Evolutionary conservation across 1,140 invertebrate species (phyloP).

Genomic region (Neodiprion virginianus): DNA sequence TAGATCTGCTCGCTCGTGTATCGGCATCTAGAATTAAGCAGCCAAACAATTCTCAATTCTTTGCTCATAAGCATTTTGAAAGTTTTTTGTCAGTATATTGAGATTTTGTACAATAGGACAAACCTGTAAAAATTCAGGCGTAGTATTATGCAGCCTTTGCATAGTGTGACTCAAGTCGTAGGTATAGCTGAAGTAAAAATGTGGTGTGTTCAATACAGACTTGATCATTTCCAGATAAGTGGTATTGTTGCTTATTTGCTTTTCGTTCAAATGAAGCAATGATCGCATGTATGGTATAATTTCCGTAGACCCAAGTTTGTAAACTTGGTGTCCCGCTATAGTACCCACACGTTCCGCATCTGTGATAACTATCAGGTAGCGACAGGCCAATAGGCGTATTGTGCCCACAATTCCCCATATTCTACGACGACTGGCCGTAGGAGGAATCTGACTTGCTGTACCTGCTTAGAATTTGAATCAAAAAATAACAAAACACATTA

Average conservation of each 20-base stretch:
- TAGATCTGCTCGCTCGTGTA: slow-evolving; percentile 81
- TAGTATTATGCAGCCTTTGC: slow-evolving; percentile 88
- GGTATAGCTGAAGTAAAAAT: slow-evolving; percentile 91
- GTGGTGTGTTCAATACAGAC: slow-evolving; percentile 77
- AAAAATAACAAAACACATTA: neutral
- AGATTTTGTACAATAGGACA: slow-evolving; percentile 8
- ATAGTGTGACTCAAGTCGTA: slow-evolving; percentile 94
- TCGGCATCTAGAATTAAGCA: slow-evolving; percentile 63
- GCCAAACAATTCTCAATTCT: slow-evolving; percentile 25
- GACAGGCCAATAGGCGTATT: slow-evolving; percentile 84
- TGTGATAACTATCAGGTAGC: slow-evolving; percentile 91
- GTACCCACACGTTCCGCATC: slow-evolving; percentile 84
- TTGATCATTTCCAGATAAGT: slow-evolving; percentile 85
- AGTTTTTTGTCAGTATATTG: neutral
- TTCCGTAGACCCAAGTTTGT: slow-evolving; percentile 82
- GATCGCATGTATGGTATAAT: slow-evolving; percentile 87
- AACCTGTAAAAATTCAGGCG: slow-evolving; percentile 82
- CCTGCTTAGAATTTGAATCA: slow-evolving; percentile 55
- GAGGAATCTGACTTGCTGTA: slow-evolving; percentile 66
- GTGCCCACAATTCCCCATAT: slow-evolving; percentile 92
- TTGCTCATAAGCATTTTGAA: neutral
- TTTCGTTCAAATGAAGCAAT: slow-evolving; percentile 81
- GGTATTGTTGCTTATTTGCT: slow-evolving; percentile 80
- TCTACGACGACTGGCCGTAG: slow-evolving; percentile 69
- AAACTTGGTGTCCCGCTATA: slow-evolving; percentile 86